Evolutionary conservation across 2,797 vertebrate species (phyloP).

Genomic region (Choloepus didactylus): DNA sequence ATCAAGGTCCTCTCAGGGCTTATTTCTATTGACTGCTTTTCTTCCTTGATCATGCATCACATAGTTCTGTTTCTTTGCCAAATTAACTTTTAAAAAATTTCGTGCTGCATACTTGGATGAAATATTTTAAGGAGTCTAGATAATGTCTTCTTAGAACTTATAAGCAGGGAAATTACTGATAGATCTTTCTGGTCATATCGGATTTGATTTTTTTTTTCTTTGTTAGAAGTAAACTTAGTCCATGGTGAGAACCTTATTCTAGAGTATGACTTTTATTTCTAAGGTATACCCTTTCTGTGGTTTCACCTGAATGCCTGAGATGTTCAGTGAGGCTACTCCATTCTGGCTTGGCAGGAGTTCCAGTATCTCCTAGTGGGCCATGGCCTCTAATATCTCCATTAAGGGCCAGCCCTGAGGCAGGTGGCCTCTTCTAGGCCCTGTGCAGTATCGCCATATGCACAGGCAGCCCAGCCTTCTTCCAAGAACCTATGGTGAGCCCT

Average conservation of each 20-base stretch:
- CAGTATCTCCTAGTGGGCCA: fast-evolving
- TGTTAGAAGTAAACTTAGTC: neutral
- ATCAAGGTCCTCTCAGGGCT: neutral
- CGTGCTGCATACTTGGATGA: neutral
- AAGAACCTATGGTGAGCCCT: neutral
- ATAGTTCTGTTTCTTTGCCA: neutral
- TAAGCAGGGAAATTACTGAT: neutral
- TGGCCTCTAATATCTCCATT: no score
- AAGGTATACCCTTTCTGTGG: neutral
- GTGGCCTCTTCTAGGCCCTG: neutral
- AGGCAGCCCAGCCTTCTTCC: neutral
- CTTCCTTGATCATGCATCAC: neutral
- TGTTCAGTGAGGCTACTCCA: neutral
- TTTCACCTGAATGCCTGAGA: neutral
- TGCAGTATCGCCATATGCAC: neutral
- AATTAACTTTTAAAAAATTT: neutral
- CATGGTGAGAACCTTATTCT: neutral
- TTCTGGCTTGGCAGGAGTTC: neutral
- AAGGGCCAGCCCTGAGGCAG: neutral
- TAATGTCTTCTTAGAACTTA: neutral
- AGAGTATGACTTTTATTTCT: neutral
- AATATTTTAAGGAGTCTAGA: neutral
- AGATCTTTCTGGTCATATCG: neutral
- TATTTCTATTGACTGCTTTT: neutral
- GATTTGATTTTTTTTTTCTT: neutral